Base-by-base conservation (phyloP, 92 coral and sea anemone species). In the Muricea muricata region DNA sequence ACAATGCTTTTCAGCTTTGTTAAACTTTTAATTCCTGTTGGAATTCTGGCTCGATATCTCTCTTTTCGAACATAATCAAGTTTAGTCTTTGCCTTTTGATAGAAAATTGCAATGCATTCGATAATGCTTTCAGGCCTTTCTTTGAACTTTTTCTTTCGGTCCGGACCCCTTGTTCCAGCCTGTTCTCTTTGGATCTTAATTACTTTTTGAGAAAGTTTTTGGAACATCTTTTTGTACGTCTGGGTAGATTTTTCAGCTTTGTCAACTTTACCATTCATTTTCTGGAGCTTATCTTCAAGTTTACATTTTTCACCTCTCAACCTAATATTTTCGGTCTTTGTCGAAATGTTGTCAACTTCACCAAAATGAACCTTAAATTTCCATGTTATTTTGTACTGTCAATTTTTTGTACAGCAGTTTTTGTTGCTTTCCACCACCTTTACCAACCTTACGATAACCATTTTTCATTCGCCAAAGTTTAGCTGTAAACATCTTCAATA, bases 241-340 rank as follows among this genome's bases (percentile, higher is more conserved):
- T 28, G 2, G 1, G 74, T 33, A 23, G 39, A 67, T 32, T 1
- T 33, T 30, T 67, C 45, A 29, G 42, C 74, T 33, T 67, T 28
- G 45, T 67, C 14, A 23, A 67, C 74, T n/a, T 67, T 68, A 68
- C 15, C 50, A 68, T 32, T 32, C 7, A 26, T 68, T 68, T 34
- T 32, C 46, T 68, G 7, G 35, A 68, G 75, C 46, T 68, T 30
- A 35, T 24, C n/a, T 24, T 82, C 87, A 14, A 82, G 61, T 48
- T 82, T 61, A 32, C 86, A 28, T 30, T 70, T 82, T 45, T 68
- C 54, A n/a, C 66, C 68, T 29, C 69, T 47, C 65, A 68, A 70
- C 24, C n/a, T n/a, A n/a, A n/a, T n/a, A n/a, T n/a, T n/a, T n/a
- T n/a, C n/a, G n/a, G n/a, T 52, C n/a, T 50, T 69, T 35, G 75